Conservation (phyloP, 2,113 vertebrate species). For the Melanerpes formicivorus region DNA sequence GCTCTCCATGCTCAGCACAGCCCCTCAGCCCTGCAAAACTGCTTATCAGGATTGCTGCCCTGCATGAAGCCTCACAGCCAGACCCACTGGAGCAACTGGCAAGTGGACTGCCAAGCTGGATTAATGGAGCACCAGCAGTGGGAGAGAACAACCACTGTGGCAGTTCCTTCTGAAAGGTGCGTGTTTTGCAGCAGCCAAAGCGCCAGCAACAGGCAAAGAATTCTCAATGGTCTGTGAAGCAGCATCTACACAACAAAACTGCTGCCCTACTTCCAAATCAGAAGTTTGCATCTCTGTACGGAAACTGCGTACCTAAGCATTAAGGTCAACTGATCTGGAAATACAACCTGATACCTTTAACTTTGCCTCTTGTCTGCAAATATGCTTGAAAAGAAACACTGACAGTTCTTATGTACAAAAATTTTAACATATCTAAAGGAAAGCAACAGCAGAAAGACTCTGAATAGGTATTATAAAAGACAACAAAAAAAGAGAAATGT, state of each 20-base stretch:
- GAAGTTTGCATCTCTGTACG: background rate
- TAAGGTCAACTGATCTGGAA: conserved; percentile 28
- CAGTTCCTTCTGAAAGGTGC: background rate
- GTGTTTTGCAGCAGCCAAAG: background rate
- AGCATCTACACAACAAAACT: background rate
- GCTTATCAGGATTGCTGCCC: background rate
- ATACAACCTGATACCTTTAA: background rate
- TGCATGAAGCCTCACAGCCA: accelerated
- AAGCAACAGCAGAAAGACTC: background rate
- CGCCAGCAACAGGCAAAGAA: background rate
- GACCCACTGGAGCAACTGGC: accelerated
- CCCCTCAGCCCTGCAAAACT: background rate
- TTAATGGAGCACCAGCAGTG: background rate
- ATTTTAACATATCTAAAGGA: background rate
- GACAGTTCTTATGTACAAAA: background rate
- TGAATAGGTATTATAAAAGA: background rate
- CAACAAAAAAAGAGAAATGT: background rate
- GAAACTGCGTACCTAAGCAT: background rate
- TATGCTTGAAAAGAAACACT: background rate
- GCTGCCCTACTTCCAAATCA: background rate
- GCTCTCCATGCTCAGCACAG: background rate
- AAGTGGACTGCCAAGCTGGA: accelerated
- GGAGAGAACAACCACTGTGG: accelerated
- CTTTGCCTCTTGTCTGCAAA: background rate
- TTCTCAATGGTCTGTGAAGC: background rate